These are phyloP conservation scores for Maniola jurtina DNA, from an alignment of 1,140 invertebrate genomes.

Conservation along the genomic window DNA sequence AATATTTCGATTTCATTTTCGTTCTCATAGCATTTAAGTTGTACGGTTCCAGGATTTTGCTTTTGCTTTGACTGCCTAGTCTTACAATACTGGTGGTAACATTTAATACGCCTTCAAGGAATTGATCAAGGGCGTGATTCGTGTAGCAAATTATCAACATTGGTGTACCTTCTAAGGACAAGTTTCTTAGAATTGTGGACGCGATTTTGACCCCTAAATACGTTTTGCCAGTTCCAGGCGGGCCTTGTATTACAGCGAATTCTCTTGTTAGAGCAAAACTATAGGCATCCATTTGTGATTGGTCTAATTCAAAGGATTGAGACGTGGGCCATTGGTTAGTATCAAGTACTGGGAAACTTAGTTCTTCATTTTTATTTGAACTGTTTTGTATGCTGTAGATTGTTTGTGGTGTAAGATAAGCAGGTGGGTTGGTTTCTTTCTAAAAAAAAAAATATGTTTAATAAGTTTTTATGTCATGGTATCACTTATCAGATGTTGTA, in stretches of 20 bases:
- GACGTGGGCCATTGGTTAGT: slow-evolving; percentile 63
- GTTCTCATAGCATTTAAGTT: slow-evolving; percentile 62
- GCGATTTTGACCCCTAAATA: slow-evolving; percentile 85
- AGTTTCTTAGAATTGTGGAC: slow-evolving; percentile 80
- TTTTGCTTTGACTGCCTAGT: slow-evolving; percentile 86
- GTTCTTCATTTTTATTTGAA: slow-evolving; percentile 37
- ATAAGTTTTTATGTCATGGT: no score
- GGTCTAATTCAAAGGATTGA: slow-evolving; percentile 74
- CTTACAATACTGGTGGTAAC: slow-evolving; percentile 82
- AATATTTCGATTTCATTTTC: slow-evolving; percentile 61
- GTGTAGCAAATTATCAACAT: slow-evolving; percentile 91
- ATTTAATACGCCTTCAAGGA: slow-evolving; percentile 85
- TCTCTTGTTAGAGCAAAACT: slow-evolving; percentile 81
- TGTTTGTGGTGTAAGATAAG: slow-evolving; percentile 53
- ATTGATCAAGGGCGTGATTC: slow-evolving; percentile 94
- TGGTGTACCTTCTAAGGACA: slow-evolving; percentile 77
- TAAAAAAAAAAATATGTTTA: slow-evolving; percentile 49
- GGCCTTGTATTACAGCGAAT: slow-evolving; percentile 88
- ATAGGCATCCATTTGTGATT: slow-evolving; percentile 81
- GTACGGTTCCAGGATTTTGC: slow-evolving; percentile 77
- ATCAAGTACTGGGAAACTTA: slow-evolving; percentile 55
- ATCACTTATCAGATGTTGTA: no score
- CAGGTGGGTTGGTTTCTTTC: slow-evolving; percentile 48
- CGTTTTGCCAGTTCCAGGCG: slow-evolving; percentile 91
- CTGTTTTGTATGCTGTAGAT: slow-evolving; percentile 42